phyloP scores from a whole-genome alignment of 2,888 invertebrate genomes.

The Synanthedon tipuliformis region DNA sequence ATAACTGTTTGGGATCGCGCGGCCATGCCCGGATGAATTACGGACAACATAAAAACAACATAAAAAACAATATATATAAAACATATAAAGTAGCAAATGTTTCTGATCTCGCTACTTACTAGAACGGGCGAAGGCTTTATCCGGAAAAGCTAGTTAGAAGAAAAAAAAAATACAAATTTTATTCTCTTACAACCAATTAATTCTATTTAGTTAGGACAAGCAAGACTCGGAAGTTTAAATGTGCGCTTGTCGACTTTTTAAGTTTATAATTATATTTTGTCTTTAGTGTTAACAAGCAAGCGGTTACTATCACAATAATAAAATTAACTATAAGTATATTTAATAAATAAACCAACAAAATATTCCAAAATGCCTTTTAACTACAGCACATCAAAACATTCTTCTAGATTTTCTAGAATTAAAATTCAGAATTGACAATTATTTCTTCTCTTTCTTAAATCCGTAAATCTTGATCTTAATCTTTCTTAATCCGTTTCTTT shows the following conservation, averaged over 20 bases:
- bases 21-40: constrained; percentile 61
- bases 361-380: constrained; percentile 1
- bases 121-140: constrained; percentile 98
- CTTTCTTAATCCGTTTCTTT: no score
- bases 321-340: constrained; percentile 9
- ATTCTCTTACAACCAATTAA: constrained; percentile 38
- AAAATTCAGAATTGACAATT: background rate
- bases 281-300: constrained; percentile 38
- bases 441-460: no score
- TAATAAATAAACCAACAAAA: background rate
- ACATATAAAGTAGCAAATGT: constrained; percentile 58
- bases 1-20: constrained; percentile 46
- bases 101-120: constrained; percentile 83
- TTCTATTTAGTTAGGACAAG: constrained; percentile 38
- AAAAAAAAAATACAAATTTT: constrained; percentile 52
- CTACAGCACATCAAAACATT: background rate
- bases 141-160: constrained; percentile 93
- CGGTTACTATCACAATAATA: constrained; percentile 43
- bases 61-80: constrained; percentile 21
- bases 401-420: background rate
- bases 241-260: constrained; percentile 64
- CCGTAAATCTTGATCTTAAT: no score
- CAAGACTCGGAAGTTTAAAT: constrained; percentile 38
- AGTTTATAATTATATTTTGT: constrained; percentile 12
- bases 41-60: constrained; percentile 30